These are phyloP conservation scores for Agrilus planipennis DNA, from an alignment of 1,140 invertebrate genomes.

Conservation along the genomic window DNA sequence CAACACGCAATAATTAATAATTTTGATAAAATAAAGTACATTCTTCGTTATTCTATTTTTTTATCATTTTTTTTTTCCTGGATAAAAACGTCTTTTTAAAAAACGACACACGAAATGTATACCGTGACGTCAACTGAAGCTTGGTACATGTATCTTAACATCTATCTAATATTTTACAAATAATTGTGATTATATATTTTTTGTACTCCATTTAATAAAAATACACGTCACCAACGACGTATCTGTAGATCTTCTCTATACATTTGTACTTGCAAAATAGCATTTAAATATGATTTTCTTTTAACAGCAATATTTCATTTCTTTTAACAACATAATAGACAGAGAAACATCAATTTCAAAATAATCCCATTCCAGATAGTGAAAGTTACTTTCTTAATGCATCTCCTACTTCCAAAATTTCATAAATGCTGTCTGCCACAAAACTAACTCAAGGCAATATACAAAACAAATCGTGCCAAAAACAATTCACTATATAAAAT, in stretches of 20 bases:
- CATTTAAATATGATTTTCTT: slow-evolving; percentile 16
- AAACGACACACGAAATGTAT: slow-evolving; percentile 9
- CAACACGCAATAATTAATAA: background rate
- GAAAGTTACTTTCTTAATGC: slow-evolving; percentile 2
- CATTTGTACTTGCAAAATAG: slow-evolving; percentile 19
- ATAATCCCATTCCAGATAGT: slow-evolving; percentile 1
- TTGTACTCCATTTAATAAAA: slow-evolving; percentile 34
- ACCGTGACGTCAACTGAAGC: too few species aligned
- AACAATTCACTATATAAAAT: too few species aligned
- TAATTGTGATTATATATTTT: slow-evolving; percentile 31
- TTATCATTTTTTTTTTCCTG: slow-evolving; percentile 8
- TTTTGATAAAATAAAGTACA: slow-evolving; percentile 4
- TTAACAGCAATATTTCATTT: too few species aligned
- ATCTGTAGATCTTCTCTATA: slow-evolving; percentile 18
- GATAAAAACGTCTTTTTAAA: slow-evolving; percentile 6
- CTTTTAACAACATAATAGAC: too few species aligned
- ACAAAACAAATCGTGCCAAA: too few species aligned
- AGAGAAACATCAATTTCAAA: too few species aligned
- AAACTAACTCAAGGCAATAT: too few species aligned
- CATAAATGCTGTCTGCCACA: slow-evolving; percentile 12
- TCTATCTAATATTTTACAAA: slow-evolving; percentile 16
- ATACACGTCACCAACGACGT: slow-evolving; percentile 30
- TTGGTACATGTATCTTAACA: slow-evolving; percentile 11
- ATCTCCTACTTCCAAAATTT: slow-evolving; percentile 9
- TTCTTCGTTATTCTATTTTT: slow-evolving; percentile 3